Evolutionary conservation across 2,797 vertebrate genomes (phyloP).

Genomic region (Pangasius macronema): DNA sequence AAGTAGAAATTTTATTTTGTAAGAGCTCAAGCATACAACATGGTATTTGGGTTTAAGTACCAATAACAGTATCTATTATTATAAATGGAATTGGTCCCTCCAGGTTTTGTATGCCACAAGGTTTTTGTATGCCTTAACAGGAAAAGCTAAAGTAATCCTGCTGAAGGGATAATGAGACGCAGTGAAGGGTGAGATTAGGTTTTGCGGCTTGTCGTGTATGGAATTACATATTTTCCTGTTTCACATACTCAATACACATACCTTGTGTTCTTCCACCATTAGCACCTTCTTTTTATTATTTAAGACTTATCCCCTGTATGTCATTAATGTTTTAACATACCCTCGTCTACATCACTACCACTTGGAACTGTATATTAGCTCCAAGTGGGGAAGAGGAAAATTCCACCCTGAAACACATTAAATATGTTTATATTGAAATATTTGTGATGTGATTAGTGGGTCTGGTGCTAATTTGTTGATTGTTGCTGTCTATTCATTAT

Average conservation of each 20-base stretch:
- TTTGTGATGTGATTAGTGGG: neutral
- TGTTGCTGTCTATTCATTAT: neutral
- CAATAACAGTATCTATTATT: constrained; percentile 31
- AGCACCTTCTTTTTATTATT: constrained; percentile 11
- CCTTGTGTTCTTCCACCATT: constrained; percentile 6
- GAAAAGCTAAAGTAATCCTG: constrained; percentile 40
- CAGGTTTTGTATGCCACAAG: constrained; percentile 50
- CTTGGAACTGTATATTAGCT: neutral
- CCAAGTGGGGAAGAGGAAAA: neutral
- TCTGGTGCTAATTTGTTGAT: neutral
- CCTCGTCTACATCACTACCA: neutral
- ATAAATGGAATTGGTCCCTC: constrained; percentile 17
- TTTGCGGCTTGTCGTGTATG: neutral
- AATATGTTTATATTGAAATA: neutral
- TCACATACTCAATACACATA: constrained; percentile 10
- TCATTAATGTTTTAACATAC: neutral
- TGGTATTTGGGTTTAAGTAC: constrained; percentile 21
- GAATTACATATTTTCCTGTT: neutral
- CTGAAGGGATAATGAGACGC: constrained; percentile 50
- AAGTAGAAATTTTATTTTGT: constrained; percentile 29
- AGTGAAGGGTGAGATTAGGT: constrained; percentile 58
- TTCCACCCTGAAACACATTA: constrained; percentile 9
- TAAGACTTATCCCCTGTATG: neutral
- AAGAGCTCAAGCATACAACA: constrained; percentile 22
- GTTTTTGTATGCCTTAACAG: constrained; percentile 71